Conservation (phyloP, 2,888 invertebrate species). For the Eupithecia insigniata region DNA sequence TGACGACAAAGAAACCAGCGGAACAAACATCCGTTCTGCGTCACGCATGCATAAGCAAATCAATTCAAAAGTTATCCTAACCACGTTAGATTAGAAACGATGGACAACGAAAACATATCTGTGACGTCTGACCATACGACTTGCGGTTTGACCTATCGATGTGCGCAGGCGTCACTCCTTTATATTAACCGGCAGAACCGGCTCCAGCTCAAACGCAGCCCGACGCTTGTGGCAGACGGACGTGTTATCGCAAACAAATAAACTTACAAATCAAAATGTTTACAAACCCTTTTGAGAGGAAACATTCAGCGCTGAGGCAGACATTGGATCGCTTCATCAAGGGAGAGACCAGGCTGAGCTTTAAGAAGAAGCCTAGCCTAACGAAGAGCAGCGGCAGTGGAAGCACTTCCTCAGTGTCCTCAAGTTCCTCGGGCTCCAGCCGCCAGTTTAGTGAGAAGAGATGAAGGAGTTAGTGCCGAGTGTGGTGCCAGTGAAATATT, state of each 20-base stretch:
- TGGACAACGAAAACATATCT: conserved; percentile 50
- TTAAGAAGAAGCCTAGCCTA: conserved; percentile 66
- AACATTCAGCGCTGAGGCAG: conserved; percentile 87
- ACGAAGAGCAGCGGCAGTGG: conserved; percentile 63
- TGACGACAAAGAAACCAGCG: not conserved
- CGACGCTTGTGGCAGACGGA: conserved; percentile 52
- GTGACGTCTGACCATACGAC: conserved; percentile 54
- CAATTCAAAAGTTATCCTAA: conserved; percentile 1
- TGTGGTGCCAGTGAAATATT: conserved; percentile 67
- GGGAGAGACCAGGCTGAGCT: conserved; percentile 75
- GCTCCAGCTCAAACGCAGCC: conserved; percentile 52
- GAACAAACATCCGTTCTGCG: conserved; percentile 17
- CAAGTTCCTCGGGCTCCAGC: conserved; percentile 53
- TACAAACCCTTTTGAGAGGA: conserved; percentile 88
- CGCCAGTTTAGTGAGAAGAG: conserved; percentile 65
- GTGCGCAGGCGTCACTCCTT: conserved; percentile 50
- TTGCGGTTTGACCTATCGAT: conserved; percentile 59
- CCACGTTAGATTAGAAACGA: conserved; percentile 44
- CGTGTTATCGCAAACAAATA: conserved; percentile 50
- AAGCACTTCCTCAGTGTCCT: conserved; percentile 67
- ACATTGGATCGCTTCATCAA: conserved; percentile 85
- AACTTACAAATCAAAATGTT: conserved; percentile 77
- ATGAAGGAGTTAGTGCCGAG: conserved; percentile 60
- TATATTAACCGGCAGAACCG: conserved; percentile 60
- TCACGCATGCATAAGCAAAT: conserved; percentile 21